phyloP scores from a whole-genome alignment of 2,113 vertebrate species.

The Alethe castanea region DNA sequence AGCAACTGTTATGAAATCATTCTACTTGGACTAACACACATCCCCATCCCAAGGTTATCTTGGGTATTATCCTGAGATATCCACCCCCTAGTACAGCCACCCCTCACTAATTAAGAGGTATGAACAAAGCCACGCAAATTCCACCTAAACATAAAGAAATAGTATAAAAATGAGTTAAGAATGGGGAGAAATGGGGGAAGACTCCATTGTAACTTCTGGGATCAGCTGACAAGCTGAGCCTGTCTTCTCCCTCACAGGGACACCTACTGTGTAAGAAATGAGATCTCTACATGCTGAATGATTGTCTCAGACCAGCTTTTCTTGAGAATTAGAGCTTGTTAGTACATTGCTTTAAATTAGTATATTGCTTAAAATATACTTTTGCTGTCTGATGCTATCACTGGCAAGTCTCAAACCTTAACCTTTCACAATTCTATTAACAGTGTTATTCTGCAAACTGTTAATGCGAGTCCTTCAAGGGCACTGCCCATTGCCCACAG shows the following conservation, averaged over 20 bases:
- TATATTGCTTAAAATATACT: neutral
- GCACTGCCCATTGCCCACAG: neutral
- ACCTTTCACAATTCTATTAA: neutral
- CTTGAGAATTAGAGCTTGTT: neutral
- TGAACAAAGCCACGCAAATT: neutral
- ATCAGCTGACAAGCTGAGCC: accelerated
- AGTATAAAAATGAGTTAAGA: neutral
- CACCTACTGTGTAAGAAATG: accelerated
- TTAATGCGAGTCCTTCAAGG: neutral
- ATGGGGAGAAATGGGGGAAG: neutral
- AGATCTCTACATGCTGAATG: neutral
- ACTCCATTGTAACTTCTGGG: neutral
- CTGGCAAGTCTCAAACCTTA: neutral
- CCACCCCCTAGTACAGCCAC: neutral
- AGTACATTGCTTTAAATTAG: neutral
- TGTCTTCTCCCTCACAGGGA: neutral
- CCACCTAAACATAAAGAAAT: neutral
- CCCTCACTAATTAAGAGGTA: neutral
- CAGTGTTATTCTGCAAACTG: neutral
- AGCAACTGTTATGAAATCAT: neutral
- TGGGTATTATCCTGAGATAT: neutral
- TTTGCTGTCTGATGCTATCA: neutral
- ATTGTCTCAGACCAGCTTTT: neutral
- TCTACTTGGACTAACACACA: neutral
- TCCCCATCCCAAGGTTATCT: neutral